phyloP scores from a whole-genome alignment of 1,140 invertebrate genomes.

The Brachionus asplanchnoidis region DNA sequence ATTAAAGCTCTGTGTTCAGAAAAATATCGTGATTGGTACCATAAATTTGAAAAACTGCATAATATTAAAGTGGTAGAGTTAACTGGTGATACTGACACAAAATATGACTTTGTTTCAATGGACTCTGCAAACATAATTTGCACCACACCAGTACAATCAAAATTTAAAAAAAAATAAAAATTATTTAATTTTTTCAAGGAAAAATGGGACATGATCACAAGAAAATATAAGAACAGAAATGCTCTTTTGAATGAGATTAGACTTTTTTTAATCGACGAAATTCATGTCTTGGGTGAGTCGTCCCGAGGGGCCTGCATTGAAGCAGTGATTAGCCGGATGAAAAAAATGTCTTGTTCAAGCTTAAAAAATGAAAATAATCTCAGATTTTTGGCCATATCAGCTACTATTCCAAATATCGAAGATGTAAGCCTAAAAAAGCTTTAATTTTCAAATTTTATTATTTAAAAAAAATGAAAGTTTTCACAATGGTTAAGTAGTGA shows the following conservation, averaged over 20 bases:
- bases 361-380: slow-evolving; percentile 47
- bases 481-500: slow-evolving; percentile 63
- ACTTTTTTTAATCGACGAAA: slow-evolving; percentile 72
- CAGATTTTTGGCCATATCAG: slow-evolving; percentile 72
- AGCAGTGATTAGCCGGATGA: slow-evolving; percentile 72
- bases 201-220: slow-evolving; percentile 75
- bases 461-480: slow-evolving; percentile 52
- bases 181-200: slow-evolving; percentile 58
- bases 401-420: slow-evolving; percentile 71
- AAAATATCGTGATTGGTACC: slow-evolving; percentile 66
- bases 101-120: slow-evolving; percentile 60
- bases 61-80: slow-evolving; percentile 66
- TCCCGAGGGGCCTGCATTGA: slow-evolving; percentile 70
- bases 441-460: not conserved
- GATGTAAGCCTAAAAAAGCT: slow-evolving; percentile 59
- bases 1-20: slow-evolving; percentile 73
- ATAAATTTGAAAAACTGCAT: slow-evolving; percentile 63
- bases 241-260: slow-evolving; percentile 63
- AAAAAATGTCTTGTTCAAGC: slow-evolving; percentile 56
- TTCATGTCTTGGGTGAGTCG: slow-evolving; percentile 68
- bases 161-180: not conserved
- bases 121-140: slow-evolving; percentile 63
- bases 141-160: slow-evolving; percentile 65
- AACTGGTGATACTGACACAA: slow-evolving; percentile 69
- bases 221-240: slow-evolving; percentile 66